Evolutionary conservation across 2,888 invertebrate genomes (phyloP).

Genomic region (Drosophila sordidula): DNA sequence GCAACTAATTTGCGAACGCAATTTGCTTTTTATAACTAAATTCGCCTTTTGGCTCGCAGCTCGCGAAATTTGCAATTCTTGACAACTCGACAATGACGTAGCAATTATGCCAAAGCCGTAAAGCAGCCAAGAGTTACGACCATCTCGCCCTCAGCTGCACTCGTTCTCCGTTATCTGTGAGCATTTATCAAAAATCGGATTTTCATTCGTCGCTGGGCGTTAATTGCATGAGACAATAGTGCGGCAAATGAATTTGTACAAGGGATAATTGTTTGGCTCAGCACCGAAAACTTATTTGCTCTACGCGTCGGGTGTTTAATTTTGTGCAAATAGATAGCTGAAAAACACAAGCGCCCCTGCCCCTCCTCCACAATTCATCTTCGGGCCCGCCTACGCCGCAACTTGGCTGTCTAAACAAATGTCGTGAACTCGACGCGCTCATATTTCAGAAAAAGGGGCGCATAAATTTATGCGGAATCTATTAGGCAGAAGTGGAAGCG

Average conservation of each 20-base stretch:
- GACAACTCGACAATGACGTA: conserved; percentile 73
- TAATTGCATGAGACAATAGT: conserved; percentile 78
- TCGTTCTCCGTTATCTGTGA: conserved; percentile 54
- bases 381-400: conserved; percentile 15
- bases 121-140: conserved; percentile 78
- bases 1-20: conserved; percentile 78
- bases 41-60: conserved; percentile 51
- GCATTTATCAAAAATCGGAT: conserved; percentile 81
- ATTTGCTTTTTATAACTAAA: conserved; percentile 79
- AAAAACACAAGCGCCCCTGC: conserved; percentile 57
- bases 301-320: conserved; percentile 76
- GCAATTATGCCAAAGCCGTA: conserved; percentile 75
- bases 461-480: conserved; percentile 81
- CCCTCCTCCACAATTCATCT: background rate
- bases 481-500: conserved; percentile 53
- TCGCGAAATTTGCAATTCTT: conserved; percentile 51
- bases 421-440: conserved; percentile 77
- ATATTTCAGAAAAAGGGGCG: conserved; percentile 81
- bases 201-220: conserved; percentile 69
- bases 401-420: conserved; percentile 74
- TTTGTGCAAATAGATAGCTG: conserved; percentile 79
- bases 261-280: conserved; percentile 79
- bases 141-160: background rate
- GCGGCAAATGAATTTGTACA: conserved; percentile 81
- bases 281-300: conserved; percentile 57